Base-by-base conservation (phyloP, 2,888 invertebrate genomes). In the Ceraclea dissimilis region DNA sequence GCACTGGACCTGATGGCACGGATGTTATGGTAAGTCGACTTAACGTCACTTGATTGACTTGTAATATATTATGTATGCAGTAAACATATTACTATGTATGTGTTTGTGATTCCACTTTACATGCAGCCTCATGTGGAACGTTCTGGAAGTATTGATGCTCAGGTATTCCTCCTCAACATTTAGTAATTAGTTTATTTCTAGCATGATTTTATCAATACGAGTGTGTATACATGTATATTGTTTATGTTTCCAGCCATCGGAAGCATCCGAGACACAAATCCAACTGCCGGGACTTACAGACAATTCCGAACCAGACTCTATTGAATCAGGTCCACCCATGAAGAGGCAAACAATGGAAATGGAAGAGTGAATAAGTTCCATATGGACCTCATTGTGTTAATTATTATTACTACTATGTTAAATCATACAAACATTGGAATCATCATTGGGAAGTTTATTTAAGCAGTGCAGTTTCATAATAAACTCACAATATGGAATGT, bases 261-360 rank as follows among this genome's bases (percentile, higher is more conserved):
- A 87, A 74, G 88, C 88, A n/a, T 84, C 86, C 2, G 87, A 88
- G 65, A 88, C 88, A 17, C 85, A 86, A 70, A 87, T 88, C 65
- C 84, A 84, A 67, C 75, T 88, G 62, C 87, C 87, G 16, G 86
- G 86, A 21, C 74, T 88, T 60, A 85, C 79, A 60, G 81, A 80
- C 54, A 76, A 77, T 60, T 73, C 74, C 20, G 64, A 69, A 19
- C 20, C 60, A n/a, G 81, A 80, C 50, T 76, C 77, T 59, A 74
- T 74, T 26, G 64, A 69, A 18, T 70, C 70, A 19, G 73, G 73
- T 58, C 74, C 74, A 2, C 73, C 74, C 49, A 67, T 69, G 17
- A 74, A 75, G 65, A 57, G 62, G 51, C 58, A 58, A 50, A 58
- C 57, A 58, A 56, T 62, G 19, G 61, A 60, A 5, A n/a, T n/a